phyloP scores from a whole-genome alignment of 2,888 invertebrate species.

The Himalopsyche tibetana region DNA sequence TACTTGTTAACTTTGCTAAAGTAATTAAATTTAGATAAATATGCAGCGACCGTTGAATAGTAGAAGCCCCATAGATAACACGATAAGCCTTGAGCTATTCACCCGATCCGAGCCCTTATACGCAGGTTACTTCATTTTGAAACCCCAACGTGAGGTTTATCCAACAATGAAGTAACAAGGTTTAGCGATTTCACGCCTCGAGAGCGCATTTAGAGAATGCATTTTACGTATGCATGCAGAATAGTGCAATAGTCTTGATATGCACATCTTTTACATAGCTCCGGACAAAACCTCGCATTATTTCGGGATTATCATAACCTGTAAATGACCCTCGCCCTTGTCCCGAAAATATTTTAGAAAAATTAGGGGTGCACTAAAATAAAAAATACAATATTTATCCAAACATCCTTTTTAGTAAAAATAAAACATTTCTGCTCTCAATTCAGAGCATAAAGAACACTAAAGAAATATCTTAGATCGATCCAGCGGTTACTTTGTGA shows the following conservation, averaged over 20 bases:
- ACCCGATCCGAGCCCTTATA: not conserved
- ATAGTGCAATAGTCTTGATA: slow-evolving; percentile 29
- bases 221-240: slow-evolving; percentile 38
- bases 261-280: slow-evolving; percentile 47
- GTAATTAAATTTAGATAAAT: slow-evolving; percentile 3
- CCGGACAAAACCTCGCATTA: not conserved
- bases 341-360: slow-evolving; percentile 20
- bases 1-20: not conserved
- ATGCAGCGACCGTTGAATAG: not conserved
- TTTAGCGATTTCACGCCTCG: slow-evolving; percentile 65
- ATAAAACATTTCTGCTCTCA: too few species aligned
- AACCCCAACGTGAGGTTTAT: slow-evolving; percentile 61
- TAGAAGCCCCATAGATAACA: not conserved
- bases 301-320: slow-evolving; percentile 46
- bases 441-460: too few species aligned
- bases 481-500: too few species aligned
- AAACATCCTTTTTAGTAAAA: too few species aligned
- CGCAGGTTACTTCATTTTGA: slow-evolving; percentile 52
- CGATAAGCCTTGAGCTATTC: not conserved
- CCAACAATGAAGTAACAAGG: slow-evolving; percentile 63
- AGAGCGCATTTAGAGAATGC: slow-evolving; percentile 55
- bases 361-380: not conserved
- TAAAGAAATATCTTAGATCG: too few species aligned
- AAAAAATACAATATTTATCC: too few species aligned
- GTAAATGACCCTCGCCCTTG: slow-evolving; percentile 5